Evolutionary conservation across 2,888 invertebrate species (phyloP).

Genomic region (Blastobasis adustella): DNA sequence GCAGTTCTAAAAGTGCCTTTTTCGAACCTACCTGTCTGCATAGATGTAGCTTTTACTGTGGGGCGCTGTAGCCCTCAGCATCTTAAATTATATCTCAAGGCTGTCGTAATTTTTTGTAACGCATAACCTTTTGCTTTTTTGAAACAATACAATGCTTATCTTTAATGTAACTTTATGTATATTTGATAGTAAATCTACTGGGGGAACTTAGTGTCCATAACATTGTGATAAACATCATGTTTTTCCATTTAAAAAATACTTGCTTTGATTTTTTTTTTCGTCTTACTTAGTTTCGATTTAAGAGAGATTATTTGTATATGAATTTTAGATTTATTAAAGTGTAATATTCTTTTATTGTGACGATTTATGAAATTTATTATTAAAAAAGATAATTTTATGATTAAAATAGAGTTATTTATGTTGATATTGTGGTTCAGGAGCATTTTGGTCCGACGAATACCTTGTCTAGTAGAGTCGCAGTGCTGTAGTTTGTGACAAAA

Average conservation of each 20-base stretch:
- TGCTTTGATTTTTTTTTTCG: constrained; percentile 57
- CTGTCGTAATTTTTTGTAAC: too few species aligned
- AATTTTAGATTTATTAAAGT: constrained; percentile 59
- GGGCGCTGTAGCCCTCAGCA: too few species aligned
- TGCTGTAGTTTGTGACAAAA: constrained; percentile 69
- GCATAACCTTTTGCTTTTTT: constrained; percentile 63
- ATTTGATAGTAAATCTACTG: constrained; percentile 66
- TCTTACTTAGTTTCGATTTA: constrained; percentile 49
- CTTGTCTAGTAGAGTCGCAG: constrained; percentile 65
- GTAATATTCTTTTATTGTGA: constrained; percentile 62
- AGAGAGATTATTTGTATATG: constrained; percentile 72
- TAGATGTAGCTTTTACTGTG: too few species aligned
- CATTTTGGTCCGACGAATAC: constrained; percentile 65
- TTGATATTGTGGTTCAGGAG: constrained; percentile 56
- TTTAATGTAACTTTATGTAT: constrained; percentile 69
- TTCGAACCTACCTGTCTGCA: background rate
- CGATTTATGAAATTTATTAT: constrained; percentile 48
- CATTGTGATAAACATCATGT: constrained; percentile 71
- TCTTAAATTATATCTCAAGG: too few species aligned
- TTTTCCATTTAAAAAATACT: constrained; percentile 63
- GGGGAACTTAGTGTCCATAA: constrained; percentile 64
- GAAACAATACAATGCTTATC: constrained; percentile 54
- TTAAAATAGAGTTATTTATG: constrained; percentile 62
- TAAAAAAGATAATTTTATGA: constrained; percentile 49
- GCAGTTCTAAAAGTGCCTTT: constrained; percentile 7